phyloP scores from a whole-genome alignment of 1,140 invertebrate species.

The Protaetia brevitarsis region DNA sequence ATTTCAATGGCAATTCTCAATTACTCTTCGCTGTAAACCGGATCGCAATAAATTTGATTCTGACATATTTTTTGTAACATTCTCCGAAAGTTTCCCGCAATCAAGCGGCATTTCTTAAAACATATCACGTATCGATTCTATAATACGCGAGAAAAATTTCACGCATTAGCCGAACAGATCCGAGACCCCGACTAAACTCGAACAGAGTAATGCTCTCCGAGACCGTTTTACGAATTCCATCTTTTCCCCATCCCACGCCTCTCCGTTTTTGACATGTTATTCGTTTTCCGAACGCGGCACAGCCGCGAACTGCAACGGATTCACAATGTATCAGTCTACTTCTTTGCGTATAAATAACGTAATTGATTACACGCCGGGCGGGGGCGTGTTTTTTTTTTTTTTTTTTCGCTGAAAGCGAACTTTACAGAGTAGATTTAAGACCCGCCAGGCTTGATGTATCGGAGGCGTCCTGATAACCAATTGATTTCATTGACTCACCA shows the following conservation, averaged over 20 bases:
- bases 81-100: too few species aligned
- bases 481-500: conserved; percentile 41
- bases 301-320: conserved; percentile 11
- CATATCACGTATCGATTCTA: background rate
- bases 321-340: conserved; percentile 18
- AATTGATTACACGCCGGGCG: conserved; percentile 26
- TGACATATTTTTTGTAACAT: too few species aligned
- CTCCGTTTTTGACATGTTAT: background rate
- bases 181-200: background rate
- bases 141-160: background rate
- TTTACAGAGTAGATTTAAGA: conserved; percentile 26
- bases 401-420: conserved; percentile 24
- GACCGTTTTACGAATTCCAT: background rate
- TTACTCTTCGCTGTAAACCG: too few species aligned
- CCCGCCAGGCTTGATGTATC: conserved; percentile 32
- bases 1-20: too few species aligned
- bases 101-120: background rate
- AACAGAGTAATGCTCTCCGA: background rate
- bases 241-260: background rate
- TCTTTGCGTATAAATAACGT: conserved; percentile 25
- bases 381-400: background rate
- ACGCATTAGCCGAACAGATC: background rate
- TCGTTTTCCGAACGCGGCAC: background rate
- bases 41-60: too few species aligned
- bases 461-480: conserved; percentile 38